Evolutionary conservation across 2,797 vertebrate genomes (phyloP), one percentile per base, ranked within the genome.

Genomic region (Xenopus petersii): DNA sequence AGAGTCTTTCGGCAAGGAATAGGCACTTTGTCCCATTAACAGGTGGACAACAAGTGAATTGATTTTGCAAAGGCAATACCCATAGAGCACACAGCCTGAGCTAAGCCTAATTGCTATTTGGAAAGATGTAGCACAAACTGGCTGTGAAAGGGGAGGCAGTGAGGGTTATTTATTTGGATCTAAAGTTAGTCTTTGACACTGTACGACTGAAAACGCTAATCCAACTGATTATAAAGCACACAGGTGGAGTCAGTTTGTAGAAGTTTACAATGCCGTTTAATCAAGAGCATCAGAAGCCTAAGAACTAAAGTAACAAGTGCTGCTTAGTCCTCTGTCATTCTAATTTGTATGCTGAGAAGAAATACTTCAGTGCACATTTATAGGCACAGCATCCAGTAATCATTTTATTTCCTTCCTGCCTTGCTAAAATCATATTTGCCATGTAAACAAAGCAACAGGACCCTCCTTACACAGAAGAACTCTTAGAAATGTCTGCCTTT

Each of bases 91-190:
- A n/a, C 75, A 67, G 54, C 64, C 51, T 17, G 30, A 65, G 59
- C 54, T 59, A 2, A 10, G 26, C n/a, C 42, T 78, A 78, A 78
- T 78, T 78, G 75, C 62, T 59, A 73, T 78, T 59, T 73, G 13
- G 60, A 55, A 49, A 64, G 51, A 74, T 65, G 17, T 9, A 33
- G 71, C 76, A 79, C 76, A 79, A 60, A 70, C 71, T 46, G 17
- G 10, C 60, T 51, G 64, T 36, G 49, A 46, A 78, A 49, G 49
- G 48, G 61, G 33, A 73, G 24, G 54, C 66, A 51, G 54, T 46
- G 62, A 55, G 51, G 71, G 46, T 70, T 69, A 64, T 73, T 70
- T 66, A 74, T 74, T 79, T 70, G 68, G 26, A 74, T 65, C 46
- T 56, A n/a, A 65, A 48, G 55, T 59, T 64, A 70, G 60, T 65